Evolutionary conservation across 2,113 vertebrate genomes (phyloP).

Genomic region (Mesoclemmys tuberculata): DNA sequence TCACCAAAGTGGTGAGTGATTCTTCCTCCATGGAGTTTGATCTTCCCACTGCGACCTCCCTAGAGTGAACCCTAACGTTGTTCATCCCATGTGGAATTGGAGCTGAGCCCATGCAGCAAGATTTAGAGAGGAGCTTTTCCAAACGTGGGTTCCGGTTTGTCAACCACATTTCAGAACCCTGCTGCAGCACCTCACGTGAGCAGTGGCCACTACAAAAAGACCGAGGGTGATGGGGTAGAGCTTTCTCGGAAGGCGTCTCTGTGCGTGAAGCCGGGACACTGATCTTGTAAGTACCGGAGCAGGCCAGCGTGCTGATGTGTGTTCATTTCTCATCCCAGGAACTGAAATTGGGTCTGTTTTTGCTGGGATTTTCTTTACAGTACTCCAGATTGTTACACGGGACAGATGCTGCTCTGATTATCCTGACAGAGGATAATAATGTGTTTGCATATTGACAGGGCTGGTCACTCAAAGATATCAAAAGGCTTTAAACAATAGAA

Average conservation of each 20-base stretch:
- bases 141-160: not conserved
- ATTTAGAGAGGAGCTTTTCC: not conserved
- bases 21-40: not conserved
- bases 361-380: not conserved
- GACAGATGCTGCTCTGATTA: not conserved
- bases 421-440: not conserved
- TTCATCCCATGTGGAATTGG: not conserved
- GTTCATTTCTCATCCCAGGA: not conserved
- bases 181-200: rapidly evolving
- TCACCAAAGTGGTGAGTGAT: not conserved
- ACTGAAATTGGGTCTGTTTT: not conserved
- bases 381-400: not conserved
- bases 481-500: not conserved
- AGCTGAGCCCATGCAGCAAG: not conserved
- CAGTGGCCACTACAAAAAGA: not conserved
- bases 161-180: rapidly evolving
- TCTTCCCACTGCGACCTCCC: rapidly evolving
- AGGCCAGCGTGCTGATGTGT: not conserved
- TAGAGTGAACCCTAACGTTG: not conserved
- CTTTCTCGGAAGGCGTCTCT: not conserved
- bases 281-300: not conserved
- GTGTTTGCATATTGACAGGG: not conserved
- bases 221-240: not conserved
- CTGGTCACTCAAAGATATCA: not conserved
- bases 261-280: not conserved